Base-by-base conservation (phyloP, 2,113 vertebrate genomes). In the Oncorhynchus kisutch region DNA sequence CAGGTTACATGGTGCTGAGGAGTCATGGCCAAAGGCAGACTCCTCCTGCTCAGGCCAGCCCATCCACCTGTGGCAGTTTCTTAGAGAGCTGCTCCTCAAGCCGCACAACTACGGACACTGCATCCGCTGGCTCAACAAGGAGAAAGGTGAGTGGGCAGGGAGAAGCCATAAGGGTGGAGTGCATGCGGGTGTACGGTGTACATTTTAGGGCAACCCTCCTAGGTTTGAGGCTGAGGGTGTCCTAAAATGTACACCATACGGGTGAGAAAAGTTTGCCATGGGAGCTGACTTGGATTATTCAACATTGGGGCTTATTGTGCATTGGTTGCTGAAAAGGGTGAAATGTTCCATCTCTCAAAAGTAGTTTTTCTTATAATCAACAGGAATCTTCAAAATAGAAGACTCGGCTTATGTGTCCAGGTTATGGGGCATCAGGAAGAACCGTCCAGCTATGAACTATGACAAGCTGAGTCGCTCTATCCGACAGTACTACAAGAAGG, bases 401-500 rank as follows among this genome's bases (percentile, higher is more conserved):
- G 96, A 98, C 91, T 97, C 97, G 0, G 96, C 96, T 0, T 95
- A 97, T n/a, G 96, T 98, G 79, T 96, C 97, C 1, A 91, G 95
- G 3, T 92, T 98, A 1, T 98, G 96, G 97, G 97, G 97, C 79
- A 94, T 97, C 87, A 91, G 97, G 25, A 98, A 98, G 91, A 98
- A 98, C 90, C 95, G 96, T 0, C 97, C 97, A 0, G 97, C 97
- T 75, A 98, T 98, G 96, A 98, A 98, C 93, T 98, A 98, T 34
- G 97, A 98, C 90, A 98, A 98, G 85, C 93, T 98, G 86, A 98
- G 97, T 86, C 97, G 97, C 78, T 98, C 96, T 77, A 98, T 98
- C 85, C 95, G 97, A 14, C 97, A 98, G 92, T 98, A 98, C 92
- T 98, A 98, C 92, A 98, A 97, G 91, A 98, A 98, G 75, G 97